These are phyloP conservation scores for Lonchura striata DNA, from an alignment of 2,113 vertebrate genomes.

Conservation along the genomic window DNA sequence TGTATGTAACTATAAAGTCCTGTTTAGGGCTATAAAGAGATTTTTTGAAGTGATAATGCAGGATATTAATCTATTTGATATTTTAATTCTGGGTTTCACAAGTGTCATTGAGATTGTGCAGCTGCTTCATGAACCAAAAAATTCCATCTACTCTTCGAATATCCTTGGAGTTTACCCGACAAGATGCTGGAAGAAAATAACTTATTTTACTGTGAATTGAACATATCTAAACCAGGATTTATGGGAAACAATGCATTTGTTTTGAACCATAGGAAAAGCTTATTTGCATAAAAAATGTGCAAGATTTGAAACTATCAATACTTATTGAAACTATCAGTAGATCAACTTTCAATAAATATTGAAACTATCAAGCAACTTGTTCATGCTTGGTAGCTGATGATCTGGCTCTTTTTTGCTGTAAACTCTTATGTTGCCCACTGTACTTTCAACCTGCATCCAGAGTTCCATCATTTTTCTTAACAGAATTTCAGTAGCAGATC, in stretches of 20 bases:
- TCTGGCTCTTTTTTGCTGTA: background rate
- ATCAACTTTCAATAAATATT: background rate
- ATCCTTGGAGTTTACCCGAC: background rate
- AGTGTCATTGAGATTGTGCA: background rate
- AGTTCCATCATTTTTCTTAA: background rate
- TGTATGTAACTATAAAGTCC: background rate
- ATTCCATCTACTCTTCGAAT: rapidly evolving
- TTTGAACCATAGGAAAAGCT: background rate
- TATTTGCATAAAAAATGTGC: background rate
- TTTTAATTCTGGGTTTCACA: background rate
- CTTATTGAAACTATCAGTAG: background rate
- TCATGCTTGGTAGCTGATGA: background rate
- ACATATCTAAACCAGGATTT: background rate
- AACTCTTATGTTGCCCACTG: background rate
- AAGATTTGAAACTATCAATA: background rate
- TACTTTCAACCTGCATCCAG: background rate
- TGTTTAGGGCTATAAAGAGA: background rate
- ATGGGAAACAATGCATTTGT: background rate
- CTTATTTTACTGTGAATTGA: background rate
- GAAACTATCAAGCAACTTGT: background rate
- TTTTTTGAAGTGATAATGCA: background rate
- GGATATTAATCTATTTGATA: background rate
- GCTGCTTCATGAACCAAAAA: background rate
- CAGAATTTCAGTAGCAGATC: background rate
- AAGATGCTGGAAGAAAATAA: background rate